Evolutionary conservation across 2,797 vertebrate species (phyloP), one percentile per base, ranked within the genome.

Genomic region (Thunnus albacares): DNA sequence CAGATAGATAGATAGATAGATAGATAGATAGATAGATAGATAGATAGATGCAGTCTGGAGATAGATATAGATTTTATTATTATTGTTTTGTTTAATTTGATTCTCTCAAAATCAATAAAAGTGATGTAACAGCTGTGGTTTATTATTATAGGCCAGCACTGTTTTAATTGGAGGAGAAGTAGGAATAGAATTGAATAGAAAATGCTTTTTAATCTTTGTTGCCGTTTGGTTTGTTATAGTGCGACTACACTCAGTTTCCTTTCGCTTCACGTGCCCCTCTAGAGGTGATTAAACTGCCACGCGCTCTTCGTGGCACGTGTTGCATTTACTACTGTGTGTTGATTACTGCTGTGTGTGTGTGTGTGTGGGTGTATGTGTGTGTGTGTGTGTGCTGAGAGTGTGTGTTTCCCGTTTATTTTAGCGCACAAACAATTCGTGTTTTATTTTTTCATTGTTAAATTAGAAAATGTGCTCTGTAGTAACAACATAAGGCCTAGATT

Each of bases 271-370:
- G 38, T 66, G 41, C 38, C 69, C 47, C 26, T 72, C 66, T 43
- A 5, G 22, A 60, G 51, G 38, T 63, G 71, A 85, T 79, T 52
- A 71, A 75, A 69, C 70, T 17, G 38, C 55, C 45, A 51, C 10
- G 43, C 62, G 57, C 47, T 57, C 80, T 38, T 28, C n/a, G 22
- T 57, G 74, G 68, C 84, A 77, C 77, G 67, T 78, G 75, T 55
- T 69, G 58, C 71, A 11, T 71, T 47, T 24, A 75, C 56, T 18
- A 17, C 45, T 47, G 49, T 63, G 43, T 55, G 78, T 51, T 74
- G 61, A 58, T 59, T 22, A 35, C 35, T 74, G 49, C 38, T 38
- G 38, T 38, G 38, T 65, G 33, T 60, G 58, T 14, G 18, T 60
- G 58, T 14, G 18, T 33, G 30, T 7, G 30, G 7, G 30, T 5